Base-by-base conservation (phyloP, 1,140 invertebrate genomes). In the Rhagoletis zephyria region DNA sequence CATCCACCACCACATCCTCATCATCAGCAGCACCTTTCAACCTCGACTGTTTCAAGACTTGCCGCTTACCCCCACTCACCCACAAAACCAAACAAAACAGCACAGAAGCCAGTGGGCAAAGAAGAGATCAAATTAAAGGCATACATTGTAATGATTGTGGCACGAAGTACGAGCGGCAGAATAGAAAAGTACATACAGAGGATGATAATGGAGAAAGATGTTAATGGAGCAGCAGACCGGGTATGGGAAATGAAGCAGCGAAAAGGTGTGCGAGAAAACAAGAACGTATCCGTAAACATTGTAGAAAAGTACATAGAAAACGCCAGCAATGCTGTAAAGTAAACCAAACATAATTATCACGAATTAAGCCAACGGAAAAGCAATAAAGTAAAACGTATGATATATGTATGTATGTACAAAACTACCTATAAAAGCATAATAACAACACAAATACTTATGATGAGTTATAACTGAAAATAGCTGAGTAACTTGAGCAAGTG, bases 321-420 rank as follows among this genome's bases (percentile, higher is more conserved):
- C 48, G 48, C 59, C 56, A 85, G 51, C 10, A 40, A 63, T 19
- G 16, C n/a, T 74, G 60, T 63, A 56, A 87, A 87, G 61, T 56
- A 64, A 70, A 87, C 61, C 87, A 87, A 77, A 87, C 30, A 56
- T 30, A 87, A 87, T 77, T 87, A 87, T 77, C 19, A 77, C 56
- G 67, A 87, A 77, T 63, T 87, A 87, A 87, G 19, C 14, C 87
- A 61, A 77, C 7, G 56, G 30, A 74, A 48, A 7, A 60, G 51
- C 87, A 74, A 70, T 51, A 61, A 60, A 85, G 48, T 19, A n/a
- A 63, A 63, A 85, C n/a, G n/a, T 56, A 5, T 1, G 5, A 74
- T 6, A 9, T 74, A 74, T 42, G n/a, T 74, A 85, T 85, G 77
- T 14, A 85, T 30, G 14, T 12, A 85, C 9, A 7, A 14, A 14